Evolutionary conservation across 2,888 invertebrate species (phyloP).

Genomic region (Hedychridium roseum): DNA sequence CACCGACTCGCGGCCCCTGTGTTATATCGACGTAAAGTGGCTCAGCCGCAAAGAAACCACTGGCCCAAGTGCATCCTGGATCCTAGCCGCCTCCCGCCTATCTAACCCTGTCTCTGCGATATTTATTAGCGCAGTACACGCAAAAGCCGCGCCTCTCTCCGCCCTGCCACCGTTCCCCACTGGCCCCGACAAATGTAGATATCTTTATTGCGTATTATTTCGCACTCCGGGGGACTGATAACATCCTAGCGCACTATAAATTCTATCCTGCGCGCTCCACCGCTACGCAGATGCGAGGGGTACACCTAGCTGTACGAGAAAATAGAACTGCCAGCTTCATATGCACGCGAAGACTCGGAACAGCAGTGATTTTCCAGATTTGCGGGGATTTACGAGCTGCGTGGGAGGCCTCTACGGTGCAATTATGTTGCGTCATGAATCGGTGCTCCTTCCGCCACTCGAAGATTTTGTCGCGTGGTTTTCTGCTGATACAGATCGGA

Average conservation of each 20-base stretch:
- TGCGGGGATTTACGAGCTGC: too few relatives aligned
- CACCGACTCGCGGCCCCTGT: neutral
- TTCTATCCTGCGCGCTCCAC: constrained; percentile 17
- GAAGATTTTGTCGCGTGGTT: too few relatives aligned
- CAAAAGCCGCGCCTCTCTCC: neutral
- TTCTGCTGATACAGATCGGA: too few relatives aligned
- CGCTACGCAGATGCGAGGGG: neutral
- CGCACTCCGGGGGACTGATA: constrained; percentile 29
- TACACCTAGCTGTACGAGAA: neutral
- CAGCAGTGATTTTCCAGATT: too few relatives aligned
- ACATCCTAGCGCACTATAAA: constrained; percentile 26
- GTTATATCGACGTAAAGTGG: constrained; percentile 15
- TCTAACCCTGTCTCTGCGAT: constrained; percentile 7
- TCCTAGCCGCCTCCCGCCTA: constrained; percentile 15
- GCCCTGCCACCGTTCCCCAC: too few relatives aligned
- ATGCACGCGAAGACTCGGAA: too few relatives aligned
- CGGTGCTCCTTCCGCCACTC: neutral
- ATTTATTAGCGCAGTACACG: constrained; percentile 19
- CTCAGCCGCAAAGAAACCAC: neutral
- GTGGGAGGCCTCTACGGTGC: too few relatives aligned
- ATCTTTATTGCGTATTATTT: constrained; percentile 34
- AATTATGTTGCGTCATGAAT: neutral
- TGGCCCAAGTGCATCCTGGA: neutral
- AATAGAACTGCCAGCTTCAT: too few relatives aligned
- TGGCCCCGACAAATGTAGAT: constrained; percentile 28